Conservation (phyloP, 2,888 invertebrate species). For the Parascotia fuliginaria region DNA sequence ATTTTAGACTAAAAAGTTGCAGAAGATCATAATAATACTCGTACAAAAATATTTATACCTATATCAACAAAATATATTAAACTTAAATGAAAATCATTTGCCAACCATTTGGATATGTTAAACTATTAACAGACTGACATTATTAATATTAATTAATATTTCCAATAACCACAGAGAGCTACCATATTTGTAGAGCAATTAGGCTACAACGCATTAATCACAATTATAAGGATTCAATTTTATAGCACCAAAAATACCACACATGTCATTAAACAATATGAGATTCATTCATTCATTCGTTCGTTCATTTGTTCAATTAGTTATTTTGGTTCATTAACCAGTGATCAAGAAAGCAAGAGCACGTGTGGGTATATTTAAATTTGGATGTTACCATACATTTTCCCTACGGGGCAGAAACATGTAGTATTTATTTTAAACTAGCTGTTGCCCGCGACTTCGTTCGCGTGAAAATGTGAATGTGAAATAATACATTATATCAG, state of each 20-base stretch:
- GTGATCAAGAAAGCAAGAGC: slow-evolving; percentile 9
- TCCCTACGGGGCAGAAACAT: too few species aligned
- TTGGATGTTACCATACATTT: too few species aligned
- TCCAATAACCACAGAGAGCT: slow-evolving; percentile 2
- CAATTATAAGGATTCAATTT: slow-evolving; percentile 34
- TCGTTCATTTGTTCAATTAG: slow-evolving; percentile 24
- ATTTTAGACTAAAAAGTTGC: too few species aligned
- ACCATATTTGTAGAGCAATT: slow-evolving; percentile 18
- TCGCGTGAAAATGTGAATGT: too few species aligned
- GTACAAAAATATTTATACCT: too few species aligned
- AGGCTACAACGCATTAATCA: slow-evolving; percentile 23
- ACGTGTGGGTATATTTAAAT: slow-evolving; percentile 2
- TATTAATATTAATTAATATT: slow-evolving; percentile 9
- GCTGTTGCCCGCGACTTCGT: too few species aligned
- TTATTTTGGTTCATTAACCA: slow-evolving; percentile 35
- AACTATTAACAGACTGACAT: background rate
- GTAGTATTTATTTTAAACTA: too few species aligned
- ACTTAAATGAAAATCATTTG: too few species aligned
- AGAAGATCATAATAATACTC: too few species aligned
- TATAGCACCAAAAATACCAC: slow-evolving; percentile 34
- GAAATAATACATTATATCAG: too few species aligned
- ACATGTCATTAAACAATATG: slow-evolving; percentile 25
- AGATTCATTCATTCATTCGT: slow-evolving; percentile 14
- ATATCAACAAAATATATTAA: too few species aligned
- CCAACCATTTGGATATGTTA: too few species aligned